Evolutionary conservation across 2,113 vertebrate species (phyloP), one percentile per base, ranked within the genome.

Genomic region (Phyllopteryx taeniolatus): DNA sequence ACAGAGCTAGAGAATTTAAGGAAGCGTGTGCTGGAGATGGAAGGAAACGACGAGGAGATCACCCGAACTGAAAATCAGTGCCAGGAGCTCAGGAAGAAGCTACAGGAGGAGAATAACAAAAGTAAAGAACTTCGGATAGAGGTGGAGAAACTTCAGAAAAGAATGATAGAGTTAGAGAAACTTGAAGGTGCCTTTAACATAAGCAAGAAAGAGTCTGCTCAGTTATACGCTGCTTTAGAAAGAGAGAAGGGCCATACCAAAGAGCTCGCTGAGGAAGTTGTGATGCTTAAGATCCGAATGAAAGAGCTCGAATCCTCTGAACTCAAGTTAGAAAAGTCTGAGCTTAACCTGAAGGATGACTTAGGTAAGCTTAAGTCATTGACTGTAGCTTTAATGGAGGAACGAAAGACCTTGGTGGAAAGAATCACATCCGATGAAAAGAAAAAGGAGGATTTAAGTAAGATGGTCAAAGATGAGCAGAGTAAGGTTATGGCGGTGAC

Each of bases 1-100:
- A 92, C 94, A 3, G 96, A 99, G 84, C 87, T 99, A 71, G 97
- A 99, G 87, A 98, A 94, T 72, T 93, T 99, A 27, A 92, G 95
- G 17, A 98, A 98, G 75, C 93, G 91, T 0, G 93, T 99, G 7
- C 90, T 97, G 61, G 96, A 99, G 86, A 98, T 98, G 96, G 96
- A 99, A 78, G 96, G 97, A 14, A 99, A 99, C 70, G 98, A 99
- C 39, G 96, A 98, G 72, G 98, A 99, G 82, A 96, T 99, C 83
- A 96, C 92, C 0, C 98, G 96, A 85, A 95, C 95, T 0, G 98
- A 99, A 88, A 92, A 91, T 67, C 95, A 96, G 72, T 98, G 95
- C 84, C 93, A 92, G 73, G 96, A 98, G 64, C 77, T 99, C 22
- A 94, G 91, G 84, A 98, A 94, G 79, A 97, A 93, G 77, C 87